These are phyloP conservation scores for Morinoia aosen DNA, from an alignment of 2,888 invertebrate species.

Conservation along the genomic window DNA sequence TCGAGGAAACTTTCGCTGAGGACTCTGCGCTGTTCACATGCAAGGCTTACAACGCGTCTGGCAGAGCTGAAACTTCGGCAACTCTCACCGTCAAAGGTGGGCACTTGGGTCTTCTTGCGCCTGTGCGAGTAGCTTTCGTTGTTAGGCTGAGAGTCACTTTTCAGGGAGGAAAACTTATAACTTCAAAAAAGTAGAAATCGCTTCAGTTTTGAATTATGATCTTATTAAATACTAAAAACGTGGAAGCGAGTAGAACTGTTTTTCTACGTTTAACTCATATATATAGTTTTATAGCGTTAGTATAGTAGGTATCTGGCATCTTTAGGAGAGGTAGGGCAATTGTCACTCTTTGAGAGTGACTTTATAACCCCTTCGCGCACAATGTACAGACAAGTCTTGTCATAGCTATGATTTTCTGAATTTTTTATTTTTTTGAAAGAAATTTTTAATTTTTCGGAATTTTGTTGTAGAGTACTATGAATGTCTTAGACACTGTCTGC, in stretches of 20 bases:
- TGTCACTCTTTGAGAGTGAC: neutral
- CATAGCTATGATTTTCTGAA: neutral
- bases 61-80: slow-evolving; percentile 82
- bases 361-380: neutral
- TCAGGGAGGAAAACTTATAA: too few species aligned
- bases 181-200: too few species aligned
- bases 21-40: slow-evolving; percentile 88
- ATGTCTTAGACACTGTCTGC: neutral
- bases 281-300: neutral
- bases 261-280: neutral
- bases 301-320: neutral
- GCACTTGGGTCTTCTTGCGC: neutral
- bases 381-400: neutral
- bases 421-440: neutral
- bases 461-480: neutral
- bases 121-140: neutral
- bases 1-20: slow-evolving; percentile 89
- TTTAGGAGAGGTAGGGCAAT: neutral
- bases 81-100: slow-evolving; percentile 81
- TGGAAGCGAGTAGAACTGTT: neutral
- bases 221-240: too few species aligned
- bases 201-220: too few species aligned
- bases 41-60: slow-evolving; percentile 82
- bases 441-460: neutral
- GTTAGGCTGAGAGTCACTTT: too few species aligned